Percentiles rank a stretch among this genome's conserved stretches.
Evolutionary conservation across 2,888 invertebrate species (phyloP).

Genomic region (Tetropium fuscum): DNA sequence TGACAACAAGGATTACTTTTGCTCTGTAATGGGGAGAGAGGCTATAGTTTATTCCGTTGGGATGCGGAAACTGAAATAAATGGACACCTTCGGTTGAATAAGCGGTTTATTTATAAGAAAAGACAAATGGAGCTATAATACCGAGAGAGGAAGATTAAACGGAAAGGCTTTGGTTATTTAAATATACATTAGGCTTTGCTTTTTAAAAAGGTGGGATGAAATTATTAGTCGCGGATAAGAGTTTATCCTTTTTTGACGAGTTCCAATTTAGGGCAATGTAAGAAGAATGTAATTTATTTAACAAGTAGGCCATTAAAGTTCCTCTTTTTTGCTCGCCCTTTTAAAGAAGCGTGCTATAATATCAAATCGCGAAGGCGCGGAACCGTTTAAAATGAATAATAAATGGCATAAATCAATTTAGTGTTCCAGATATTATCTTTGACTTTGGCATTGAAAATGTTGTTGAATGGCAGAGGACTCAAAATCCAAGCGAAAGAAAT

Average conservation of each 20-base stretch:
- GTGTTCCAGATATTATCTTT: too few species aligned
- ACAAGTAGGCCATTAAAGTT: not conserved
- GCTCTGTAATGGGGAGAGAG: conserved; percentile 38
- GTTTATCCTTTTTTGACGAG: conserved; percentile 10
- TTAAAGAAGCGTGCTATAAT: too few species aligned
- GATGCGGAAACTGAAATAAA: conserved; percentile 50
- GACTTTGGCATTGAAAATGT: too few species aligned
- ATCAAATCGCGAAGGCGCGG: too few species aligned
- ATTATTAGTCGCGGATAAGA: conserved; percentile 20
- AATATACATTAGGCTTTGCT: conserved; percentile 18
- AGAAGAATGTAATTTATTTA: not conserved
- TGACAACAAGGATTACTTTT: conserved; percentile 52
- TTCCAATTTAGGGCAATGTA: conserved; percentile 1
- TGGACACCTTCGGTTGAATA: conserved; percentile 49
- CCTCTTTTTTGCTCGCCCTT: not conserved
- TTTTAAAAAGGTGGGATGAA: conserved; percentile 19
- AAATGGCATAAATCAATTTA: too few species aligned
- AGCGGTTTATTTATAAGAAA: conserved; percentile 44
- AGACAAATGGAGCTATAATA: conserved; percentile 39
- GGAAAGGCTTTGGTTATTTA: conserved; percentile 17
- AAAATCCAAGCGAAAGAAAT: too few species aligned
- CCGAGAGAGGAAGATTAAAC: conserved; percentile 25
- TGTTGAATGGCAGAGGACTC: too few species aligned
- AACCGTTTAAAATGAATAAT: too few species aligned
- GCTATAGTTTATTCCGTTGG: conserved; percentile 34